phyloP scores from a whole-genome alignment of 2,797 vertebrate species.

The Micrastur ruficollis region DNA sequence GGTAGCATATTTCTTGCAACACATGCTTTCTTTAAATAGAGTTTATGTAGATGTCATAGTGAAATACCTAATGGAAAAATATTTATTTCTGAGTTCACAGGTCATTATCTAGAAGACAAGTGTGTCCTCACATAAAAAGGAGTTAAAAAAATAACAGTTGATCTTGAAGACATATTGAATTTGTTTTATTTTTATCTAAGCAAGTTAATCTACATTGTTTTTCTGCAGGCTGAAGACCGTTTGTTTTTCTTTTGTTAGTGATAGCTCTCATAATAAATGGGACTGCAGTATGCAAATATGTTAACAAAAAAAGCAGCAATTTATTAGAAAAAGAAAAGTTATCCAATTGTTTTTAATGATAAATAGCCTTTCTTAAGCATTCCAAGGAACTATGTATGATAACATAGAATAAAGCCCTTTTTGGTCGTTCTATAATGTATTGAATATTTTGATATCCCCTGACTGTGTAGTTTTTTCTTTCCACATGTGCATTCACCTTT shows the following conservation, averaged over 20 bases:
- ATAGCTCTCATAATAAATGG: neutral
- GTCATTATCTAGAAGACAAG: neutral
- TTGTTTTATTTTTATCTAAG: neutral
- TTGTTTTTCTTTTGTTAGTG: neutral
- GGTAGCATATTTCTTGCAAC: neutral
- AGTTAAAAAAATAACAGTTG: neutral
- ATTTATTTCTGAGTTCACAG: neutral
- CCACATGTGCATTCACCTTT: neutral
- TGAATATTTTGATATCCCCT: neutral
- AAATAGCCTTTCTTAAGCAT: neutral
- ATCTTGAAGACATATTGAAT: neutral
- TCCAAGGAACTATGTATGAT: neutral
- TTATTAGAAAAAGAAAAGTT: neutral
- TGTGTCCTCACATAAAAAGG: neutral
- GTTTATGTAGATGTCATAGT: neutral
- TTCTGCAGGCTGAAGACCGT: neutral
- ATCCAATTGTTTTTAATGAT: neutral
- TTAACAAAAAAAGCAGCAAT: neutral
- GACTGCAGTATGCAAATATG: neutral
- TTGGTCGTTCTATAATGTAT: neutral
- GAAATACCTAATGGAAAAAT: neutral
- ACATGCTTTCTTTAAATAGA: neutral
- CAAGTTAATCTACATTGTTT: neutral
- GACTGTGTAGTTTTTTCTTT: neutral
- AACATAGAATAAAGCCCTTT: neutral